Evolutionary conservation across 2,888 invertebrate species (phyloP), one percentile per base, ranked within the genome.

Genomic region (Agrotis clavis): DNA sequence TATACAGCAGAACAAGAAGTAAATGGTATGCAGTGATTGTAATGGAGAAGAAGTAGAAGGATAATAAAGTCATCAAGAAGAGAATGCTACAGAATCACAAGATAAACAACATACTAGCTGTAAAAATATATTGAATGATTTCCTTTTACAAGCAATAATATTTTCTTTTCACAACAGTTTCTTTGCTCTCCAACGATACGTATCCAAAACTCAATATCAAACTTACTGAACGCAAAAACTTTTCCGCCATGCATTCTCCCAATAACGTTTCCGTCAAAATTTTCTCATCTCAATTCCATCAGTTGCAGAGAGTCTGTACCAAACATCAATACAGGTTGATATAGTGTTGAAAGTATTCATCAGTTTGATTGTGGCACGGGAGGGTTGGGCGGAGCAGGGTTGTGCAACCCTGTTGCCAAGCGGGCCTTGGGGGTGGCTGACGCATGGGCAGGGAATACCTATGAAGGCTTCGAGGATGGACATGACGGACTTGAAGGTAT

Each of bases 301-400:
- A 80, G 66, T 67, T 71, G 75, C 79, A 84, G 82, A 67, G 64
- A 57, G 54, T 67, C 68, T 72, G 80, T 80, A 70, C 45, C 64
- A 85, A 85, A 81, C 83, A 79, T 82, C 75, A 72, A 75, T 77
- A 82, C 84, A 79, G 74, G 75, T 83, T 79, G 82, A 84, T 86
- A 82, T 89, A 88, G 89, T 90, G 91, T 92, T 90, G 92, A 91
- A 92, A 91, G 93, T 94, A 94, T 94, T 94, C 94, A 94, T 95
- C 93, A 92, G 92, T 91, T 89, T 91, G 94, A 93, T 93, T 94
- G 94, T 94, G 92, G 89, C 80, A 85, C 86, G 86, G 84, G 84
- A 89, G 89, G 86, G 89, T 88, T 87, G 91, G 88, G 84, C 83
- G 79, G 89, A 91, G 89, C 91, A 90, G 57, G 57, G 35, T 57